Conservation (phyloP, 2,888 invertebrate genomes). For the Polia nebulosa region DNA sequence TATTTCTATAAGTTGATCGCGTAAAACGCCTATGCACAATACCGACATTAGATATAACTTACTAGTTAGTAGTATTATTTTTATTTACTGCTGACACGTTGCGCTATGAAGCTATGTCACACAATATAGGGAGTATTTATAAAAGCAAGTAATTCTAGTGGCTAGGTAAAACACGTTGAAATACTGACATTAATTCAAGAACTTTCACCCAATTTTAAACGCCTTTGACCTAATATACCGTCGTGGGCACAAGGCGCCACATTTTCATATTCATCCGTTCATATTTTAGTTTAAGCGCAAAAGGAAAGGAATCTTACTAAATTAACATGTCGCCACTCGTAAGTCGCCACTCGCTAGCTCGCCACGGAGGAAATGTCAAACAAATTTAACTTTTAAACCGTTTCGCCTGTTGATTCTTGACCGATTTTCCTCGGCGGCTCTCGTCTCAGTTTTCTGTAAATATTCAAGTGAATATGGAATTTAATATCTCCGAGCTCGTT, state of each 20-base stretch:
- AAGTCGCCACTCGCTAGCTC: slow-evolving; percentile 23
- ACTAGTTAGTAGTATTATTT: slow-evolving; percentile 17
- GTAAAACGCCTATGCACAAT: slow-evolving; percentile 43
- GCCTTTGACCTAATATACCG: slow-evolving; percentile 32
- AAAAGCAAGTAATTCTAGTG: background rate
- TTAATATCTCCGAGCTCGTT: slow-evolving; percentile 32
- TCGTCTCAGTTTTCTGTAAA: slow-evolving; percentile 47
- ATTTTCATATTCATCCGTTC: slow-evolving; percentile 47
- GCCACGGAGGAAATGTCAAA: slow-evolving; percentile 57
- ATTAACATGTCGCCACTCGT: slow-evolving; percentile 36
- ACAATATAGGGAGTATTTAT: background rate
- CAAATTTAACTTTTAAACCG: slow-evolving; percentile 58
- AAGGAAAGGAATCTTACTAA: slow-evolving; percentile 46
- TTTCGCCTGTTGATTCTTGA: slow-evolving; percentile 63
- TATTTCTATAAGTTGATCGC: slow-evolving; percentile 53
- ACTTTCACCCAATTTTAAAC: slow-evolving; percentile 20
- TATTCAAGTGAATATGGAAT: slow-evolving; percentile 56
- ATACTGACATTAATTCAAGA: slow-evolving; percentile 22
- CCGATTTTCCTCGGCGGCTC: slow-evolving; percentile 53
- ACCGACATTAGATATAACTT: slow-evolving; percentile 12
- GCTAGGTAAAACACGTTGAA: background rate
- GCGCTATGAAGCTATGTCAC: background rate
- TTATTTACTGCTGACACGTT: slow-evolving; percentile 29
- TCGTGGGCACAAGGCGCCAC: background rate
- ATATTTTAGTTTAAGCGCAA: slow-evolving; percentile 39